Evolutionary conservation across 1,140 invertebrate species (phyloP).

Genomic region (Sinella curviseta): DNA sequence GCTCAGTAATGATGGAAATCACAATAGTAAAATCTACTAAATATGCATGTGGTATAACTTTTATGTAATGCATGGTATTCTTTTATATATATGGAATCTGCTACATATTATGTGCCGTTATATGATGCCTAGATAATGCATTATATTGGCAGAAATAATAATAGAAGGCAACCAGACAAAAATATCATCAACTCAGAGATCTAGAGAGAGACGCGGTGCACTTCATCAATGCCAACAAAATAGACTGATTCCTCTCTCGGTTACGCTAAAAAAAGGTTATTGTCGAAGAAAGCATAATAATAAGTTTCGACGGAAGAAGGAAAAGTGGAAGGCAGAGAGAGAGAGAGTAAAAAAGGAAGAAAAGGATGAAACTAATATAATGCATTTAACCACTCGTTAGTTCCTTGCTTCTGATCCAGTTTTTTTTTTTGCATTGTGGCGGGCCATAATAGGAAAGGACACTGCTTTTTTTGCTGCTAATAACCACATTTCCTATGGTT

Average conservation of each 20-base stretch:
- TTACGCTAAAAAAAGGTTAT: no score
- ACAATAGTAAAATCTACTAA: not conserved
- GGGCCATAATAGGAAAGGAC: no score
- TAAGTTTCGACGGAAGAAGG: not conserved
- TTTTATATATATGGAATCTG: not conserved
- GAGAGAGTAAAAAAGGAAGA: no score
- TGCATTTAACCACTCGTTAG: no score
- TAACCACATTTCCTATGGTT: no score
- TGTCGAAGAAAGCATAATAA: not conserved
- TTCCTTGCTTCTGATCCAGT: no score
- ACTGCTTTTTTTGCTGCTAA: no score
- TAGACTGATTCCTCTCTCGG: no score
- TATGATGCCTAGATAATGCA: not conserved
- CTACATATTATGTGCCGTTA: not conserved
- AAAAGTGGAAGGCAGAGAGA: not conserved
- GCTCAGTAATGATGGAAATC: not conserved
- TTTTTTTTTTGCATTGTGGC: no score
- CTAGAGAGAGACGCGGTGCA: no score
- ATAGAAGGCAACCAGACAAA: not conserved
- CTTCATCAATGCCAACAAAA: slow-evolving; percentile 7
- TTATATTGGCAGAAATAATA: not conserved
- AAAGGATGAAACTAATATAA: no score
- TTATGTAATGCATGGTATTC: not conserved
- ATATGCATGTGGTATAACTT: not conserved
- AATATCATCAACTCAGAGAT: slow-evolving; percentile 6